Base-by-base conservation (phyloP, 1,140 invertebrate species). In the Drosophila cardini region DNA sequence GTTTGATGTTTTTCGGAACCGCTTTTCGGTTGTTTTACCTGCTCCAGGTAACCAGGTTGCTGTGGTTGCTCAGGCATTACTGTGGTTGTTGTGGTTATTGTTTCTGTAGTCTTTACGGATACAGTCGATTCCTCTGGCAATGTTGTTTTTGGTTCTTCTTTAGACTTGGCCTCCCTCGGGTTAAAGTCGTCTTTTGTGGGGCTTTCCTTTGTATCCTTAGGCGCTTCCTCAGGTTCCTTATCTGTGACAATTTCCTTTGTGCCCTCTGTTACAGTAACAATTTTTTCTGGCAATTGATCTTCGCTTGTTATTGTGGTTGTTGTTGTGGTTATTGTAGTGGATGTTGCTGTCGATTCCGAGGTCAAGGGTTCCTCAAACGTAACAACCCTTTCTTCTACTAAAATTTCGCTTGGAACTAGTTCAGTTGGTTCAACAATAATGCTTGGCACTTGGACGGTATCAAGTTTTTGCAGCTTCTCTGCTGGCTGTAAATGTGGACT, bases 311-410 rank as follows among this genome's bases (percentile, higher is more conserved):
- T 63, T 6, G 68, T 73, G 30, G 62, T 81, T 36, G 75, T 85
- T 5, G 73, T 79, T 38, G 64, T 55, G 7, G 34, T 55, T 7
- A 71, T 72, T 0, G 84, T 89, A 13, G 84, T 89, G 6, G 60
- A 84, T 6, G 76, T 78, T 1, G 64, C 70, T 18, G 73, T 72
- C 11, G 76, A 80, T 46, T 83, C 76, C 21, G 80, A 70, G 0
- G 61, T 63, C 2, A 48, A 70, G 9, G 84, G 84, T 32, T 89
- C 76, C 18, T 89, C 84, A 0, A 80, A 13, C 0, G 73, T 84
- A 3, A 75, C 36, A 10, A 70, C 36, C 11, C 32, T 74, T 53
- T 87, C 76, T 43, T 84, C 73, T 0, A 70, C 8, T 3, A 68
- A 26, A 34, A 69, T 42, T 18, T 45, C 45, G 13, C 9, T 50